These are phyloP conservation scores for Phalacrocorax brasilianus DNA, from an alignment of 2,113 vertebrate genomes.

Conservation along the genomic window DNA sequence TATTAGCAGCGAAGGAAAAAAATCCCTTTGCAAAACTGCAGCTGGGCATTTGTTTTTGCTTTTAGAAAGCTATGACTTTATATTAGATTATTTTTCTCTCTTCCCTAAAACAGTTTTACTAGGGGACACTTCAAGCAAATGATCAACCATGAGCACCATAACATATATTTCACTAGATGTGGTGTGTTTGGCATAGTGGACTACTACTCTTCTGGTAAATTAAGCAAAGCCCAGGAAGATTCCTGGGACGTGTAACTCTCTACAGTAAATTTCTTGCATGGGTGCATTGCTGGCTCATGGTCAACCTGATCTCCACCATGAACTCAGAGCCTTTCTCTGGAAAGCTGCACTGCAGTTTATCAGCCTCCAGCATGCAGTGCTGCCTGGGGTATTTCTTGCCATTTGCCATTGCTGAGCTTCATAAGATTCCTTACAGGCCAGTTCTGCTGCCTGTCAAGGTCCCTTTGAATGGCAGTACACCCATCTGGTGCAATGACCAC, in stretches of 20 bases:
- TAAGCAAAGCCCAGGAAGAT: neutral
- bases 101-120: neutral
- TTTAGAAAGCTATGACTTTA: neutral
- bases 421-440: neutral
- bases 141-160: neutral
- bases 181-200: neutral
- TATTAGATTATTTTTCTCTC: neutral
- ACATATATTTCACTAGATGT: rapidly evolving
- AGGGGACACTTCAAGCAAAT: neutral
- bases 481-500: neutral
- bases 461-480: neutral
- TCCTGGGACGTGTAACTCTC: neutral
- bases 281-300: neutral
- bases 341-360: neutral
- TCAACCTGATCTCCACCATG: neutral
- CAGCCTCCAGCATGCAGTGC: neutral
- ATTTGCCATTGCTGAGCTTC: neutral
- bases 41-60: neutral
- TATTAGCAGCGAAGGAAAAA: neutral
- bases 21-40: neutral
- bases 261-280: neutral
- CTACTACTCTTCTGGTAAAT: neutral
- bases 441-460: neutral
- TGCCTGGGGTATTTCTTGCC: neutral
- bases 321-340: neutral